These are phyloP conservation scores for Dinoponera quadriceps DNA, from an alignment of 1,140 invertebrate genomes.

Conservation along the genomic window DNA sequence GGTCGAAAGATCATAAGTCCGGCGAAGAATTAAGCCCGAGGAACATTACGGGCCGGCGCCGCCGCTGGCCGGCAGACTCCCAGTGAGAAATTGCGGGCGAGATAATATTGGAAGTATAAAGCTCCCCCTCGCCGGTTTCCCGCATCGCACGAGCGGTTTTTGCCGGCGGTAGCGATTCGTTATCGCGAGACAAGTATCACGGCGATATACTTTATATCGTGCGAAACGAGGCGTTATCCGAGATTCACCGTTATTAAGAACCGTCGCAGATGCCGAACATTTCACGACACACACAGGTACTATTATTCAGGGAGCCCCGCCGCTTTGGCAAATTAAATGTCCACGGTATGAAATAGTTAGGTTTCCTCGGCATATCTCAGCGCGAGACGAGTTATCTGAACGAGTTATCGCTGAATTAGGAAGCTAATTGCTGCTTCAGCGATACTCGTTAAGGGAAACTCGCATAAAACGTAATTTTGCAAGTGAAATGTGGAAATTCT, in stretches of 20 bases:
- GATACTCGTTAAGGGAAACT: constrained; percentile 1
- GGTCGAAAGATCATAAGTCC: constrained; percentile 68
- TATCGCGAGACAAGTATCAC: constrained; percentile 62
- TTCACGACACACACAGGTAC: constrained; percentile 12
- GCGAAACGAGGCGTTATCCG: constrained; percentile 40
- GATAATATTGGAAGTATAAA: constrained; percentile 73
- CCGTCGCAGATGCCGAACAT: constrained; percentile 53
- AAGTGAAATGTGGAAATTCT: too few relatives aligned
- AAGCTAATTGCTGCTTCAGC: constrained; percentile 10
- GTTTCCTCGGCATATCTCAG: neutral
- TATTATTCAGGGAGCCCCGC: constrained; percentile 21
- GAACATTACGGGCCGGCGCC: constrained; percentile 50
- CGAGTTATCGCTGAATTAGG: constrained; percentile 1
- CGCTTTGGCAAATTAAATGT: constrained; percentile 40
- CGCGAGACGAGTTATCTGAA: too few relatives aligned
- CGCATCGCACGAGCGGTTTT: constrained; percentile 54
- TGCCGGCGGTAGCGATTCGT: constrained; percentile 65
- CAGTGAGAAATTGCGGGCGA: constrained; percentile 65
- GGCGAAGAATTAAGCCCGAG: constrained; percentile 62
- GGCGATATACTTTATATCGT: constrained; percentile 53
- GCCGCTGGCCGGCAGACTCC: neutral
- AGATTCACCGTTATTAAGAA: constrained; percentile 54
- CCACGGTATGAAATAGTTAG: neutral
- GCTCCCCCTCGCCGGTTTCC: constrained; percentile 55
- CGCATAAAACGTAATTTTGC: too few relatives aligned